Percentiles rank a stretch among this genome's conserved stretches.
phyloP scores from a whole-genome alignment of 2,797 vertebrate species.

The Neostethus bicornis region DNA sequence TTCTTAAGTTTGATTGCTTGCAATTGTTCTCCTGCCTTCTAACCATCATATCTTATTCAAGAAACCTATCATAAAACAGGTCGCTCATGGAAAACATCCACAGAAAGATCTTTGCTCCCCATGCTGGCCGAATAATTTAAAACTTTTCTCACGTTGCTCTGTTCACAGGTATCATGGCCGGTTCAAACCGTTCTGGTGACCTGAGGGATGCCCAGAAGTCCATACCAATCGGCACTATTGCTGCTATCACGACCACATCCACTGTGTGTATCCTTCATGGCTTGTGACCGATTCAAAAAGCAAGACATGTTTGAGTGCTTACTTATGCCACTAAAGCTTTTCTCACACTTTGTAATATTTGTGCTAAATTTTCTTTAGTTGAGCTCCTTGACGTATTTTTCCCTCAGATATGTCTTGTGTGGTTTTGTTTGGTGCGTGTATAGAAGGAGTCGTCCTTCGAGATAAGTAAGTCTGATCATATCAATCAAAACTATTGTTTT shows the following conservation, averaged over 20 bases:
- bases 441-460: constrained; percentile 91
- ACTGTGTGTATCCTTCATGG: constrained; percentile 93
- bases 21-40: too few species aligned
- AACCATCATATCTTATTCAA: too few species aligned
- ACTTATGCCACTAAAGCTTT: background rate
- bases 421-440: constrained; percentile 94
- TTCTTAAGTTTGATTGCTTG: too few species aligned
- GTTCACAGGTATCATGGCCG: constrained; percentile 94
- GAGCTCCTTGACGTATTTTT: constrained; percentile 53
- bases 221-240: constrained; percentile 94
- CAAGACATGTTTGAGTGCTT: background rate
- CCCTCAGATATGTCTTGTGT: constrained; percentile 86
- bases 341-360: background rate
- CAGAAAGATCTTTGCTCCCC: background rate
- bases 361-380: background rate
- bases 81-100: background rate
- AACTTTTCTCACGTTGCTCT: constrained; percentile 2
- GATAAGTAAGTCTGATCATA: constrained; percentile 88
- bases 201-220: constrained; percentile 96
- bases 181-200: constrained; percentile 96
- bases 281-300: background rate
- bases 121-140: background rate
- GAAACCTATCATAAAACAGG: background rate
- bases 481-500: background rate
- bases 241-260: constrained; percentile 96